Base-by-base conservation (phyloP, 2,113 vertebrate genomes). In the Mus spicilegus region DNA sequence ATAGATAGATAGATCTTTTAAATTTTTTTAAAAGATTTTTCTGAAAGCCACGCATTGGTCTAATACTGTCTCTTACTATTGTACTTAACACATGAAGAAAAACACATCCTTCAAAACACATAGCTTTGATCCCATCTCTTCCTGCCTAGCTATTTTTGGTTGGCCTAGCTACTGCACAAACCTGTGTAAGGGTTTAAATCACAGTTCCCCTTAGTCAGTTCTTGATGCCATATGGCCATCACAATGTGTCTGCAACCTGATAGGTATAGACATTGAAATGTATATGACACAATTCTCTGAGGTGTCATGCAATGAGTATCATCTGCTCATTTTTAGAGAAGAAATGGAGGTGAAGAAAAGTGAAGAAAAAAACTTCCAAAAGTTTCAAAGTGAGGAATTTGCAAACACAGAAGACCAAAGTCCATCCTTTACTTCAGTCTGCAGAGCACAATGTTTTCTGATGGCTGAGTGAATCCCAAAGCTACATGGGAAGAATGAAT, bases 41-140 rank as follows among this genome's bases (percentile, higher is more conserved):
- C 72, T 58, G n/a, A 90, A 67, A 82, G 46, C 19, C 86, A 24
- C 56, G 28, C 12, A 13, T 91, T 75, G 33, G 12, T 85, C 30
- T 87, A 70, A 84, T n/a, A n/a, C 14, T 84, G 20, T 70, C 77
- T 73, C 80, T 93, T 91, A n/a, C 20, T 84, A 56, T 33, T 82
- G 1, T 7, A 39, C 28, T 85, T 92, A 46, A n/a, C 84, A 65
- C 19, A 1, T 73, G n/a, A 39, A 39, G 42, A 89, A 54, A 89
- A 91, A 75, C 2, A 33, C 12, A 73, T 69, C 78, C 20, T 39
- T 85, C 84, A 84, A 93, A 91, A 46, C 13, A n/a, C 2, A 4
- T 51, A n/a, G 61, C 7, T 61, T 93, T 61, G 70, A 70, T 46
- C 69, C 73, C 22, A 67, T 72, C 51, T 85, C 84, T 39, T n/a